Conservation (phyloP, 2,797 vertebrate species). For the Nannoperca obscura region DNA sequence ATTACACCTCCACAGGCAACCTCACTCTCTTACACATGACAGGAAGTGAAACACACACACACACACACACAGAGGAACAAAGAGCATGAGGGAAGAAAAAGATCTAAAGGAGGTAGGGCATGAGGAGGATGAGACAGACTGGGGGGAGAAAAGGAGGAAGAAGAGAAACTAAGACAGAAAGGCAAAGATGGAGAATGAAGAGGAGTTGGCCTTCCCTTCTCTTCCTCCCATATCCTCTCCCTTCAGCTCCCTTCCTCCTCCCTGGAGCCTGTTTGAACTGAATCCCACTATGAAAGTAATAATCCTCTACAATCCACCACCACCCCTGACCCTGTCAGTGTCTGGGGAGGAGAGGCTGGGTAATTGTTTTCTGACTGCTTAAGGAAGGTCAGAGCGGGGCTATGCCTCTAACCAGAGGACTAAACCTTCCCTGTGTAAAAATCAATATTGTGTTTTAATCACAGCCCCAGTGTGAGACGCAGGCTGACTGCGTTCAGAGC, state of each 20-base stretch:
- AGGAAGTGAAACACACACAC: slow-evolving; percentile 38
- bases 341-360: slow-evolving; percentile 59
- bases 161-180: slow-evolving; percentile 29
- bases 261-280: slow-evolving; percentile 56
- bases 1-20: slow-evolving; percentile 62
- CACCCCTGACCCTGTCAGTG: slow-evolving; percentile 67
- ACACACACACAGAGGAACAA: slow-evolving; percentile 11
- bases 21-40: slow-evolving; percentile 40
- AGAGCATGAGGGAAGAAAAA: neutral
- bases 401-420: slow-evolving; percentile 33
- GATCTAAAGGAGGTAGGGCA: slow-evolving; percentile 17
- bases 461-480: slow-evolving; percentile 9
- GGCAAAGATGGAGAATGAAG: slow-evolving; percentile 38
- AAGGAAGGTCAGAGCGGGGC: slow-evolving; percentile 57
- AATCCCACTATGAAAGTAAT: slow-evolving; percentile 71
- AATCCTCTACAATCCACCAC: slow-evolving; percentile 65
- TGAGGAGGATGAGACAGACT: slow-evolving; percentile 28
- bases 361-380: slow-evolving; percentile 76
- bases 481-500: neutral
- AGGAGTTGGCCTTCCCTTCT: slow-evolving; percentile 24
- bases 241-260: slow-evolving; percentile 22
- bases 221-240: slow-evolving; percentile 29
- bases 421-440: slow-evolving; percentile 44
- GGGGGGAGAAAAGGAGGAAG: slow-evolving; percentile 20
- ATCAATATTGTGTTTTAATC: slow-evolving; percentile 75